Base-by-base conservation (phyloP, 2,797 vertebrate species). In the Esox masquinongy region DNA sequence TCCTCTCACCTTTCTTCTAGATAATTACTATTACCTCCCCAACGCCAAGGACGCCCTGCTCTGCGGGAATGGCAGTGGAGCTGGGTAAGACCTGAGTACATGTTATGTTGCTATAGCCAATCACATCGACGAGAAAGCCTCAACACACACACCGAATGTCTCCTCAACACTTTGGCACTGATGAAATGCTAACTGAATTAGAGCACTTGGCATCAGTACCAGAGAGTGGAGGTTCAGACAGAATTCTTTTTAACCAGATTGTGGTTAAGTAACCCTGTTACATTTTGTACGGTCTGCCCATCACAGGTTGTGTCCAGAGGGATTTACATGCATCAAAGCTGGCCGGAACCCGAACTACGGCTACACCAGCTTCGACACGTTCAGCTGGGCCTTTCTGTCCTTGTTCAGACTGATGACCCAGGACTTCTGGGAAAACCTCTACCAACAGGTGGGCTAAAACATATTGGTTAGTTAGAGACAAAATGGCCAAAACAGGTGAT, bases 371-470 rank as follows among this genome's bases (percentile, higher is more conserved):
- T 99, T 99, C 78, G 98, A 99, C 87, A 96, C 95, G 49, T 99
- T 99, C 90, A 94, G 96, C 90, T 99, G 98, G 98, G 98, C 98
- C 15, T 99, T 99, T 91, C 95, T 99, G 78, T 98, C 98, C 12
- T 93, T 99, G 83, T 99, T 99, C 93, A 94, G 98, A 59, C 95
- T 99, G 86, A 99, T 99, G 98, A 99, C 97, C 82, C 98, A 99
- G 92, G 98, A 99, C 92, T 98, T 76, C 89, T 99, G 97, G 97
- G 98, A 99, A 90, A 97, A 97, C 89, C 97, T 99, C 84, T 99
- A 98, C 86, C 97, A 98, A 84, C 94, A 98, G 97, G 98, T 99
- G 53, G 8, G 24, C 63, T 24, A 66, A 31, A 16, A 26, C 29
- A 43, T 34, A 31, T 64, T 64, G 0, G 26, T 12, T 59, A 3